phyloP scores from a whole-genome alignment of 2,797 vertebrate genomes.

The Halcyon smyrnensis region DNA sequence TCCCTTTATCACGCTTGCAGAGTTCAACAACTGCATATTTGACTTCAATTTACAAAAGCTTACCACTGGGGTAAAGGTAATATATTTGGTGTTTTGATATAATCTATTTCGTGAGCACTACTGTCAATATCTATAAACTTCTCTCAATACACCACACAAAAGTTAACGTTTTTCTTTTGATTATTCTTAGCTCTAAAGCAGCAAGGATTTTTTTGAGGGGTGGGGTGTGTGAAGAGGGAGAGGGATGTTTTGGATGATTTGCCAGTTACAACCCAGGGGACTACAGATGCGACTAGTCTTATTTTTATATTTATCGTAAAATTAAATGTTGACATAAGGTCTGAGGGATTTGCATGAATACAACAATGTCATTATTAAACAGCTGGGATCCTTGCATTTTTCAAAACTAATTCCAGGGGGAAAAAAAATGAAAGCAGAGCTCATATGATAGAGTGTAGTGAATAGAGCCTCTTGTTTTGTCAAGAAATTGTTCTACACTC shows the following conservation, averaged over 20 bases:
- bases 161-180: slow-evolving; percentile 72
- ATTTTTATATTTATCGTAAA: slow-evolving; percentile 71
- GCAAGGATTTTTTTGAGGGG: not conserved
- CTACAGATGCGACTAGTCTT: slow-evolving; percentile 48
- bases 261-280: slow-evolving; percentile 44
- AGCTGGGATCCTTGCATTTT: slow-evolving; percentile 61
- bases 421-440: not conserved
- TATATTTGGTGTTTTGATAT: slow-evolving; percentile 64
- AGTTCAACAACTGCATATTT: slow-evolving; percentile 66
- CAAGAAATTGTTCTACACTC: slow-evolving; percentile 34
- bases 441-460: slow-evolving; percentile 24
- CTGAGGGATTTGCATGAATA: slow-evolving; percentile 63
- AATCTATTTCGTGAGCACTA: slow-evolving; percentile 56
- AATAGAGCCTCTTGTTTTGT: slow-evolving; percentile 63
- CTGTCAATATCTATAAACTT: slow-evolving; percentile 75
- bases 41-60: slow-evolving; percentile 71
- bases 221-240: not conserved
- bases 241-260: slow-evolving; percentile 31
- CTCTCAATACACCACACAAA: slow-evolving; percentile 61
- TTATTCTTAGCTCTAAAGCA: slow-evolving; percentile 66
- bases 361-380: slow-evolving; percentile 64
- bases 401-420: slow-evolving; percentile 15
- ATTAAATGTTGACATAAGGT: slow-evolving; percentile 69
- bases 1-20: slow-evolving; percentile 57
- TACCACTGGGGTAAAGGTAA: slow-evolving; percentile 53